Percentiles rank a stretch among this genome's conserved stretches.
These are phyloP conservation scores for Blastomussa wellsi DNA, from an alignment of 92 coral and sea anemone genomes.

Conservation along the genomic window DNA sequence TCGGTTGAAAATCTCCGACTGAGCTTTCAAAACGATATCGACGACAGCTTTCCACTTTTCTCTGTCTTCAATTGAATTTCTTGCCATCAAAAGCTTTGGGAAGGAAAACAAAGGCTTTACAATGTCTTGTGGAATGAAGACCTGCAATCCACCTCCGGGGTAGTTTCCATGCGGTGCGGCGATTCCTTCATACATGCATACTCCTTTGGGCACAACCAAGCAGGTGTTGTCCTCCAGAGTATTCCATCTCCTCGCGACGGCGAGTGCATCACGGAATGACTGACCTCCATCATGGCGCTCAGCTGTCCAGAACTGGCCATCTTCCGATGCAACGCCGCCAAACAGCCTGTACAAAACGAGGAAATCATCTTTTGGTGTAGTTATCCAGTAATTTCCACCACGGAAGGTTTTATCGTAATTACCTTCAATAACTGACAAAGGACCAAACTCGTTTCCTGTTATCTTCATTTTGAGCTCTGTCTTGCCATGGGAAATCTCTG, in stretches of 20 bases:
- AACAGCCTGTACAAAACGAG: constrained; percentile 21
- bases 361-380: constrained; percentile 38
- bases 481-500: constrained; percentile 31
- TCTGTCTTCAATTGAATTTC: not conserved
- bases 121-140: constrained; percentile 31
- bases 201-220: constrained; percentile 38
- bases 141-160: constrained; percentile 37
- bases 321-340: constrained; percentile 28
- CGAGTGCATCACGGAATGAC: constrained; percentile 13
- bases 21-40: not conserved
- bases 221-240: not conserved
- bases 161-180: constrained; percentile 14
- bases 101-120: constrained; percentile 12
- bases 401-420: constrained; percentile 33
- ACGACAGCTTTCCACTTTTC: not conserved
- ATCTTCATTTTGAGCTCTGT: constrained; percentile 44
- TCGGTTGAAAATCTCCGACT: constrained; percentile 13
- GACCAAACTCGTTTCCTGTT: constrained; percentile 30
- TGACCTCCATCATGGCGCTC: constrained; percentile 16
- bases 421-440: constrained; percentile 14
- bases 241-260: constrained; percentile 30
- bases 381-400: constrained; percentile 42
- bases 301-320: constrained; percentile 45
- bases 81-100: not conserved
- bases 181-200: constrained; percentile 29